Conservation (phyloP, 2,888 invertebrate species). For the Megamerina dolium region DNA sequence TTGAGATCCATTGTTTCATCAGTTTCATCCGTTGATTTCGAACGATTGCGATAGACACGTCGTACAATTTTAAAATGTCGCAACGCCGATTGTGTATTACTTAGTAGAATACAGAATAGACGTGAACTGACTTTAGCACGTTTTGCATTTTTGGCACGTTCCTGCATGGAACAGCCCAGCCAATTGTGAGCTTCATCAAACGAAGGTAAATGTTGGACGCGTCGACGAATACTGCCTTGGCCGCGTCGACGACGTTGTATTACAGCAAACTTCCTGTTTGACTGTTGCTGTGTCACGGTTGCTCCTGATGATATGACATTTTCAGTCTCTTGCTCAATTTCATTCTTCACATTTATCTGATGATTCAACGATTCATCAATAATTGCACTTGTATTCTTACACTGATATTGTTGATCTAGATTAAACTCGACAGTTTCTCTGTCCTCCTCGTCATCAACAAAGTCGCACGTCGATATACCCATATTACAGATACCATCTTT, state of each 20-base stretch:
- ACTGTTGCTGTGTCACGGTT: conserved; percentile 2
- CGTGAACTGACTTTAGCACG: conserved; percentile 28
- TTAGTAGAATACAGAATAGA: conserved; percentile 29
- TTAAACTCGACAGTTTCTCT: too few relatives aligned
- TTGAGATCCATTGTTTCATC: conserved; percentile 8
- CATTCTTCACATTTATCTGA: too few relatives aligned
- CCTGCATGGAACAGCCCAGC: conserved; percentile 16
- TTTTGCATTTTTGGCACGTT: conserved; percentile 21
- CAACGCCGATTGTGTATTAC: conserved; percentile 32
- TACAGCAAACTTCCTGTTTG: too few relatives aligned
- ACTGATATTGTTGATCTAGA: too few relatives aligned
- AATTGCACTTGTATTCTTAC: conserved; percentile 6
- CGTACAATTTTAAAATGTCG: conserved; percentile 36
- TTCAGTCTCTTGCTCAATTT: not conserved
- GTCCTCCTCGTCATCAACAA: not conserved
- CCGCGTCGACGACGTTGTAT: conserved; percentile 8
- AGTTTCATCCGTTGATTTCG: not conserved
- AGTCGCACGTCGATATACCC: too few relatives aligned
- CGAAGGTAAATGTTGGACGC: not conserved
- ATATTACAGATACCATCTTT: too few relatives aligned
- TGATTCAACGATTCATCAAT: too few relatives aligned
- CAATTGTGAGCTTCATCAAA: conserved; percentile 21
- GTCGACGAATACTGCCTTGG: not conserved
- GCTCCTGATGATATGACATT: not conserved
- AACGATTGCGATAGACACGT: too few relatives aligned